Conservation (phyloP, 2,888 invertebrate genomes). For the Netelia fuscicornis region DNA sequence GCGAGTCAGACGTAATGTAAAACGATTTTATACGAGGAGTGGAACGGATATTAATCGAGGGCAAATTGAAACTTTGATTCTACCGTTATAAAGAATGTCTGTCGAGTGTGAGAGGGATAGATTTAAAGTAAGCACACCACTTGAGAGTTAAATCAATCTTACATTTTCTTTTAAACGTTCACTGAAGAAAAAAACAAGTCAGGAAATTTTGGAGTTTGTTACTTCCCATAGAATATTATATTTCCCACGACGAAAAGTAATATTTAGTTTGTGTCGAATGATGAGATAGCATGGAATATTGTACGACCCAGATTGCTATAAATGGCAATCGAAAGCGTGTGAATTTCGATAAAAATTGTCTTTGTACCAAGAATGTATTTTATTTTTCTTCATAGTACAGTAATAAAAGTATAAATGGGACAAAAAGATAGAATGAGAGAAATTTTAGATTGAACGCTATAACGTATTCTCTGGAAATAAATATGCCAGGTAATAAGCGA, state of each 20-base stretch:
- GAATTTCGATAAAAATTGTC: conserved; percentile 52
- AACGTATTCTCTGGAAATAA: conserved; percentile 5
- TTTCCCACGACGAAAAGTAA: neutral
- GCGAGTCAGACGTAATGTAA: conserved; percentile 8
- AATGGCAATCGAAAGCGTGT: conserved; percentile 54
- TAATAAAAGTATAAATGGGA: conserved; percentile 1
- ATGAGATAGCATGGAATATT: conserved; percentile 38
- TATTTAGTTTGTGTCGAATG: conserved; percentile 15
- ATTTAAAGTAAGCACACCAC: conserved; percentile 1
- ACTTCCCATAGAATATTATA: neutral
- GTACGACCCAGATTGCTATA: conserved; percentile 42
- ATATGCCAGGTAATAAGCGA: neutral
- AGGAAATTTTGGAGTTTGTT: too few relatives aligned
- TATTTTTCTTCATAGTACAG: conserved; percentile 38
- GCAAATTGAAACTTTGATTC: conserved; percentile 55
- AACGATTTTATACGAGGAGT: conserved; percentile 32
- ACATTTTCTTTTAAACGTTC: too few relatives aligned
- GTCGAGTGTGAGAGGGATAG: neutral
- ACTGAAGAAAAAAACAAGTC: too few relatives aligned
- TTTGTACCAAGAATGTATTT: conserved; percentile 55
- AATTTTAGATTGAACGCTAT: neutral
- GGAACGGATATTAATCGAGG: conserved; percentile 53
- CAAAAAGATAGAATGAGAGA: conserved; percentile 24
- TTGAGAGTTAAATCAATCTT: neutral
- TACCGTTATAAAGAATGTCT: conserved; percentile 63